Evolutionary conservation across 1,140 invertebrate genomes (phyloP), one percentile per base, ranked within the genome.

Genomic region (Drosophila pruinosa): DNA sequence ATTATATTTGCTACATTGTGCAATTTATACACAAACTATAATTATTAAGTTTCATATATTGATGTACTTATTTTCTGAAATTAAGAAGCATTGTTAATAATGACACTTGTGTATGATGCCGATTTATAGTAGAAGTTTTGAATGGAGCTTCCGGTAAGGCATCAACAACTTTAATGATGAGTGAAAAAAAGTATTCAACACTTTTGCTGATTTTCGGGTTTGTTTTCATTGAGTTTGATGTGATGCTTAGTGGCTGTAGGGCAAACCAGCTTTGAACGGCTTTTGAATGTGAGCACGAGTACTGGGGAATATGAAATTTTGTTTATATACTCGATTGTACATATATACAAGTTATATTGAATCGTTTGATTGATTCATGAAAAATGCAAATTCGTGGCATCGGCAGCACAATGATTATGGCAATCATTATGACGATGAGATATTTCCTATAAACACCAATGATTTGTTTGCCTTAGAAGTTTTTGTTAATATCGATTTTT

Each of bases 391-490:
- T 86, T 58, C 34, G 59, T 28, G 38, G 17, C 38, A 45, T 34
- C 31, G 24, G 24, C 26, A 7, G 28, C 36, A 45, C 24, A n/a
- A 43, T 65, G 45, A 45, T 67, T 17, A 50, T 52, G 58, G 22
- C 39, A 53, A 69, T 63, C 58, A 47, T 69, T 45, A 80, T 70
- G 56, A 76, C 64, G 64, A 68, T 74, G 70, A 71, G 77, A 63
- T 86, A 86, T 86, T 86, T 86, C 82, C 81, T 86, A 81, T 69
- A 86, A 81, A 71, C 69, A 78, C 72, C 77, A 62, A 59, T 50
- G 62, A 67, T 81, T 88, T 88, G 82, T 86, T 86, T 81, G 65
- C 50, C 74, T 81, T 88, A 86, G 78, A 86, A 81, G 82, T 74
- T 70, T 75, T 75, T 73, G 52, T 83, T 70, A 52, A 71, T 75